Conservation (phyloP, 2,113 vertebrate species). For the Polyodon spathula region DNA sequence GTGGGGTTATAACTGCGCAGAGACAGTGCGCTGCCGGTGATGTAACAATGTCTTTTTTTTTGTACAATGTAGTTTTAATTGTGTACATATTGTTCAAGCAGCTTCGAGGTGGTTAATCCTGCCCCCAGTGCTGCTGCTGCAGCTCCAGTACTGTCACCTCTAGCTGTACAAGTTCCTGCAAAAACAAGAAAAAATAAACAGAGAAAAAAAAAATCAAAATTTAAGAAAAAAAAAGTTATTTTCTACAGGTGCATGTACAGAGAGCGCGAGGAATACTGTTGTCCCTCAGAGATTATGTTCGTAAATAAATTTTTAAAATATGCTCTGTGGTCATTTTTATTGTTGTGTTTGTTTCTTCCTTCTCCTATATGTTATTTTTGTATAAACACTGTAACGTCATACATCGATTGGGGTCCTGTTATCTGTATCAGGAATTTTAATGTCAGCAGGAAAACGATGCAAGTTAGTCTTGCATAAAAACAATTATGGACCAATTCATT, state of each 20-base stretch:
- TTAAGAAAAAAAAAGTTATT: slow-evolving; percentile 56
- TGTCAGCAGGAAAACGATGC: too few species aligned
- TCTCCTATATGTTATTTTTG: neutral
- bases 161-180: slow-evolving; percentile 59
- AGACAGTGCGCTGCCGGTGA: slow-evolving; percentile 50
- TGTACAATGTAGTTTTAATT: slow-evolving; percentile 70
- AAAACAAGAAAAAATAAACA: slow-evolving; percentile 41
- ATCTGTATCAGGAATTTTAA: too few species aligned
- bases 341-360: slow-evolving; percentile 16
- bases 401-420: too few species aligned
- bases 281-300: slow-evolving; percentile 64
- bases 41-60: slow-evolving; percentile 67
- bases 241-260: slow-evolving; percentile 68
- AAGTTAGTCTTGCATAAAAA: too few species aligned
- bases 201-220: slow-evolving; percentile 43
- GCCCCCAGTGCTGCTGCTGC: slow-evolving; percentile 69
- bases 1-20: slow-evolving; percentile 54
- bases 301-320: slow-evolving; percentile 69
- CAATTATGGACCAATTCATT: too few species aligned
- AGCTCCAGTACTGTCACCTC: slow-evolving; percentile 55
- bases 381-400: too few species aligned
- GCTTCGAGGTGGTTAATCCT: slow-evolving; percentile 64
- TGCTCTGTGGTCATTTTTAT: slow-evolving; percentile 24
- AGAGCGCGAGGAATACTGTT: slow-evolving; percentile 65
- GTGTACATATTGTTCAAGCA: slow-evolving; percentile 74